phyloP scores from a whole-genome alignment of 2,113 vertebrate species.

The Epinephelus lanceolatus region DNA sequence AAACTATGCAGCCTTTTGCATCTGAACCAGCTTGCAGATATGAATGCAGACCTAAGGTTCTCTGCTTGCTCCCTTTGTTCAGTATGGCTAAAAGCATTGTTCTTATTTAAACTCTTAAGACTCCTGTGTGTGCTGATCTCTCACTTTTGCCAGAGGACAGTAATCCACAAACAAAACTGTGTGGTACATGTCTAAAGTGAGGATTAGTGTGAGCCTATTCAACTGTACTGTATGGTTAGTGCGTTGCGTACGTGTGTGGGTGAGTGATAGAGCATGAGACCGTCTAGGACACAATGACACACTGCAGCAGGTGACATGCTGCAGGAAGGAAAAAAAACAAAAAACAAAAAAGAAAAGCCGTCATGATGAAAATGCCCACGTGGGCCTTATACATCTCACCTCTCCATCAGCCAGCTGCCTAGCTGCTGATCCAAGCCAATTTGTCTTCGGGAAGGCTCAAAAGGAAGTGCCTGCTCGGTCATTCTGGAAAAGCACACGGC shows the following conservation, averaged over 20 bases:
- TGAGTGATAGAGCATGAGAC: slow-evolving; percentile 62
- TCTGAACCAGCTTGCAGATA: slow-evolving; percentile 13
- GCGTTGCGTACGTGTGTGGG: slow-evolving; percentile 33
- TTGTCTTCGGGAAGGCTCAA: slow-evolving; percentile 69
- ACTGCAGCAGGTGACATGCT: slow-evolving; percentile 64
- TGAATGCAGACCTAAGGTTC: slow-evolving; percentile 1
- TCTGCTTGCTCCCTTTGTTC: slow-evolving; percentile 25
- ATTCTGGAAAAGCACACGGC: slow-evolving; percentile 54
- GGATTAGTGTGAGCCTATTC: slow-evolving; percentile 61
- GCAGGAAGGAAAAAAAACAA: slow-evolving; percentile 12
- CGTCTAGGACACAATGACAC: slow-evolving; percentile 60
- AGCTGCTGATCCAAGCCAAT: slow-evolving; percentile 73
- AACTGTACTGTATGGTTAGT: slow-evolving; percentile 23
- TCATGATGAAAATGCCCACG: slow-evolving; percentile 68
- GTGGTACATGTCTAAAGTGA: slow-evolving; percentile 42
- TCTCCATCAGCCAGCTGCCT: slow-evolving; percentile 74
- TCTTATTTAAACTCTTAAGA: slow-evolving; percentile 57
- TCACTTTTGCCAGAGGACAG: slow-evolving; percentile 55
- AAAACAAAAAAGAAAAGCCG: slow-evolving; percentile 43
- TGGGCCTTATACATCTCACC: slow-evolving; percentile 64
- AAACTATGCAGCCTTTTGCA: slow-evolving; percentile 1
- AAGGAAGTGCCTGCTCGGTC: slow-evolving; percentile 62
- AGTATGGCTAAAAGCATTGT: slow-evolving; percentile 32
- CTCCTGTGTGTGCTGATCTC: slow-evolving; percentile 61
- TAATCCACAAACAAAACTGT: slow-evolving; percentile 66